Evolutionary conservation across 2,888 invertebrate genomes (phyloP), one percentile per base, ranked within the genome.

Genomic region (Dastarcus helophoroides): DNA sequence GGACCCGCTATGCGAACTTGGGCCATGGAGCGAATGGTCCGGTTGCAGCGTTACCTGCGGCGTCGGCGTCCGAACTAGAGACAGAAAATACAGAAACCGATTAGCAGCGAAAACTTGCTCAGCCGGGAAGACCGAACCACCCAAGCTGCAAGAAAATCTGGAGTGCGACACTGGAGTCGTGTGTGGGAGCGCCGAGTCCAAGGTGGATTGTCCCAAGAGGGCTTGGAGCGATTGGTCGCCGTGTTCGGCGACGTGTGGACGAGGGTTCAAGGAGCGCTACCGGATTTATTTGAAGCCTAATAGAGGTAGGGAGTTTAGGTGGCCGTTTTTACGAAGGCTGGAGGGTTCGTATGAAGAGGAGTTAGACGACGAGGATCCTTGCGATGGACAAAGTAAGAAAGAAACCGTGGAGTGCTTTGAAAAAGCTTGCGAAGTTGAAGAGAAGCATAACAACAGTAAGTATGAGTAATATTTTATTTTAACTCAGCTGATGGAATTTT

Each of bases 161-260:
- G 51, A 54, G 15, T 71, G 70, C 32, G 53, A 54, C 36, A 64
- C 60, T 1, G 46, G 47, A 47, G 50, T 56, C 36, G 44, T 46
- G 21, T 53, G 61, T 42, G 53, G 49, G 21, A 43, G 41, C 3
- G 56, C 59, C 30, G 43, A 47, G 19, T 38, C 33, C 9, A 31
- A 19, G 16, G 40, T 41, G 34, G 33, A 48, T 16, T 89, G 88
- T 50, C 67, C 66, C 4, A 72, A 78, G 33, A 69, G 75, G 0
- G 58, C 68, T 3, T 89, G 89, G 89, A 78, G 81, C 26, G 67
- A 70, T 6, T 89, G 88, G 84, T 77, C 82, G 2, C 76, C 83
- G 2, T 89, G 89, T 55, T 73, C 80, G 8, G 74, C 75, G 14
- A 71, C 73, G 0, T 90, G 89, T 54, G 88, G 85, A 2, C 76